phyloP scores from a whole-genome alignment of 2,113 vertebrate genomes.

The Pitta sordida region DNA sequence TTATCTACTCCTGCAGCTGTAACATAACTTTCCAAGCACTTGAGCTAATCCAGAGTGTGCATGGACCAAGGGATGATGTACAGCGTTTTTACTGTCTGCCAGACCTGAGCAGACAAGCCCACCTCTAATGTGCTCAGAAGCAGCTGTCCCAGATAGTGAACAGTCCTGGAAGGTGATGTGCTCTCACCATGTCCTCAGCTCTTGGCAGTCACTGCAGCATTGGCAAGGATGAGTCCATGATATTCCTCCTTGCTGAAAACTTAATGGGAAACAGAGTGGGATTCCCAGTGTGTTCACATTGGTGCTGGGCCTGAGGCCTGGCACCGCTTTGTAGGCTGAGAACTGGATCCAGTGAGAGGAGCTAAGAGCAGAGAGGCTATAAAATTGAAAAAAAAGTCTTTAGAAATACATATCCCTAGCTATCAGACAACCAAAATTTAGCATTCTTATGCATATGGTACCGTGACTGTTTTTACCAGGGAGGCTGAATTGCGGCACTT shows the following conservation, averaged over 20 bases:
- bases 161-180: neutral
- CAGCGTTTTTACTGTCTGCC: neutral
- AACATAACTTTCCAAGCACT: neutral
- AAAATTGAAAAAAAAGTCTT: neutral
- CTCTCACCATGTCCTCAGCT: neutral
- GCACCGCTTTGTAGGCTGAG: neutral
- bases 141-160: neutral
- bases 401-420: neutral
- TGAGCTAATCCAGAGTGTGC: neutral
- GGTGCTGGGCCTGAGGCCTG: neutral
- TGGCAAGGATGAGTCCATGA: neutral
- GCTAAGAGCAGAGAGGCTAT: neutral
- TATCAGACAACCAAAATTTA: neutral
- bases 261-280: neutral
- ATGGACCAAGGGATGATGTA: neutral
- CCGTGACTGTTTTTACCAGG: neutral
- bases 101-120: neutral
- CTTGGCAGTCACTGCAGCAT: neutral
- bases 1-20: neutral
- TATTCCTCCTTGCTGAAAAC: neutral
- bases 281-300: neutral
- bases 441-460: neutral
- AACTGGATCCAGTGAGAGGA: neutral
- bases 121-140: neutral
- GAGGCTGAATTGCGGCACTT: neutral